A percentile compares a stretch with the other conserved stretches of the same genome.
Conservation (phyloP, 1,140 invertebrate genomes). For the Heliconius hermathena region DNA sequence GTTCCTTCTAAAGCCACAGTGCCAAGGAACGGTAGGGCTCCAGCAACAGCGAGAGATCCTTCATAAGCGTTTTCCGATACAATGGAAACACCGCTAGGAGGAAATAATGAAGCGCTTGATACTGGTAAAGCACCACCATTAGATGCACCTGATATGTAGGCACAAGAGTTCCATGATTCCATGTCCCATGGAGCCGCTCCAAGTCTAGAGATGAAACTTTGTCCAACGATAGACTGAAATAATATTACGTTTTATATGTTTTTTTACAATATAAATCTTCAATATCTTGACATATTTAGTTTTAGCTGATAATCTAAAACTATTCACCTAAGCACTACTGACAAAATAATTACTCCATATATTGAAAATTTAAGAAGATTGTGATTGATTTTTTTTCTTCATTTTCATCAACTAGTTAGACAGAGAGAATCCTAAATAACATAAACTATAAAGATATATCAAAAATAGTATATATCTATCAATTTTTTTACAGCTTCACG, state of each 20-base stretch:
- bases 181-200: background rate
- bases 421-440: no score
- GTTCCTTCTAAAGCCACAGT: constrained; percentile 50
- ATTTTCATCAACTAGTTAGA: no score
- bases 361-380: no score
- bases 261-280: background rate
- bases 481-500: no score
- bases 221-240: constrained; percentile 35
- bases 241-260: background rate
- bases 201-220: constrained; percentile 26
- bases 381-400: no score
- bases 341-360: no score
- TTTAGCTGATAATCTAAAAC: no score
- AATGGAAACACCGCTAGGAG: constrained; percentile 50
- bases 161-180: background rate
- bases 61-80: constrained; percentile 49
- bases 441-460: no score
- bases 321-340: no score
- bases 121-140: constrained; percentile 45
- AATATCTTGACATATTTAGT: no score
- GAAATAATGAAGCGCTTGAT: constrained; percentile 48
- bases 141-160: constrained; percentile 24
- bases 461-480: no score
- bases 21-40: constrained; percentile 51
- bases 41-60: constrained; percentile 46